These are phyloP conservation scores for Chionodraco myersi DNA, from an alignment of 2,113 vertebrate species.

Conservation along the genomic window DNA sequence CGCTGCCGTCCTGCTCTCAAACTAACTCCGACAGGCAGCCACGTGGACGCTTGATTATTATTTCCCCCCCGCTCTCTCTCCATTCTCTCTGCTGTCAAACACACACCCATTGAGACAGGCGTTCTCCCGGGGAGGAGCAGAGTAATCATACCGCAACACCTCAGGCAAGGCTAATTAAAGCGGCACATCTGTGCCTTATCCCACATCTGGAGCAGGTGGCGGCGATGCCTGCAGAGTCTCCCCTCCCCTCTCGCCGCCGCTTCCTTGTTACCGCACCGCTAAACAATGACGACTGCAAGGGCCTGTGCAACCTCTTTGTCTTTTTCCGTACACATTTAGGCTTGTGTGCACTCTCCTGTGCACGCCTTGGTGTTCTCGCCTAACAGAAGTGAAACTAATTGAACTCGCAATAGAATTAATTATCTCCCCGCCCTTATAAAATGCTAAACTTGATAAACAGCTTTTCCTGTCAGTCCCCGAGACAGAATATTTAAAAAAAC, in stretches of 20 bases:
- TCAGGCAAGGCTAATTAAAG: conserved; percentile 81
- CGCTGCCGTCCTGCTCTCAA: neutral
- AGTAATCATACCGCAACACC: conserved; percentile 75
- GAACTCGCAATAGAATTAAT: conserved; percentile 22
- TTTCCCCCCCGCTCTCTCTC: neutral
- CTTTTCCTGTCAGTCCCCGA: neutral
- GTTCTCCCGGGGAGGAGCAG: conserved; percentile 55
- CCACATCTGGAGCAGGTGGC: conserved; percentile 79
- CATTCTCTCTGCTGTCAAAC: conserved; percentile 49
- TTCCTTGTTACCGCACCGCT: conserved; percentile 44
- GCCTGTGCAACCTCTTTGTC: neutral
- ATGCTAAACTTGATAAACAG: conserved; percentile 1
- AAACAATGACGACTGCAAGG: conserved; percentile 61
- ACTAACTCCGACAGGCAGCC: conserved; percentile 3
- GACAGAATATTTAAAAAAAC: neutral
- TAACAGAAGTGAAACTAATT: conserved; percentile 2
- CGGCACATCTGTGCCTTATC: conserved; percentile 70
- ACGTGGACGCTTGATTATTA: conserved; percentile 12
- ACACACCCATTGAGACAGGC: conserved; percentile 49
- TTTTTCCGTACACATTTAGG: neutral
- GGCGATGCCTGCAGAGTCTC: conserved; percentile 41
- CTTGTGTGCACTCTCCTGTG: neutral
- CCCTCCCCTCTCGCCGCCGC: neutral
- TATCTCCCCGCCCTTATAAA: conserved; percentile 2
- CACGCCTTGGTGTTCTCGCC: neutral